Evolutionary conservation across 2,888 invertebrate genomes (phyloP).

Genomic region (Plemyria rubiginata): DNA sequence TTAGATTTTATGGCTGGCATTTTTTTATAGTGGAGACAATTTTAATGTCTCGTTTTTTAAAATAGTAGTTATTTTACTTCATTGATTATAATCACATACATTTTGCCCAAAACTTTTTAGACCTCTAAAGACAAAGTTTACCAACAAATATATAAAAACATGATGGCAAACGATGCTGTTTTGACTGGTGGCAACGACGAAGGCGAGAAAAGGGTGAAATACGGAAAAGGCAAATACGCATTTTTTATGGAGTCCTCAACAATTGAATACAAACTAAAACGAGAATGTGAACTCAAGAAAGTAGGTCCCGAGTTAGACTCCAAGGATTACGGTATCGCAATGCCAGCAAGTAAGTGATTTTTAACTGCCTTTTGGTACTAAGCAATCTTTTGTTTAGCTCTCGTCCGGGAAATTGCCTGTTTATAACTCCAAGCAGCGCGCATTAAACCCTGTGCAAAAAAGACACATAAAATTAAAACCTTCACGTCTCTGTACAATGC

Average conservation of each 20-base stretch:
- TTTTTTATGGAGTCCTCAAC: constrained; percentile 98
- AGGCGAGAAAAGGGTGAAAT: constrained; percentile 91
- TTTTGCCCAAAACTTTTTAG: constrained; percentile 53
- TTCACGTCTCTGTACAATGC: no score
- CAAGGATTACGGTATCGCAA: constrained; percentile 93
- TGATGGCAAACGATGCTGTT: constrained; percentile 92
- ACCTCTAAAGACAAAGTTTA: constrained; percentile 93
- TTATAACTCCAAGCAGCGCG: neutral
- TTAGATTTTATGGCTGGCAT: no score
- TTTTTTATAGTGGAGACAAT: no score
- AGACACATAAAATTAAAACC: no score
- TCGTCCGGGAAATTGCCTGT: neutral
- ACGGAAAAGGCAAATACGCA: constrained; percentile 87
- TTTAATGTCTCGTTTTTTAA: no score
- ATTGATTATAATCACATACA: no score
- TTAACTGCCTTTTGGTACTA: neutral
- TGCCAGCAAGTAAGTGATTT: constrained; percentile 87
- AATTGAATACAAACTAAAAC: constrained; percentile 94
- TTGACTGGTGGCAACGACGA: constrained; percentile 91
- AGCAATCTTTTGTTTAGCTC: no score
- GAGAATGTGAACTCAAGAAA: constrained; percentile 92
- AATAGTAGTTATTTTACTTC: no score
- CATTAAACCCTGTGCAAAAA: no score
- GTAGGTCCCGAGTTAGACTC: constrained; percentile 93
- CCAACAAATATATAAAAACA: constrained; percentile 94